phyloP scores from a whole-genome alignment of 2,797 vertebrate species.

The Gallirallus australis region DNA sequence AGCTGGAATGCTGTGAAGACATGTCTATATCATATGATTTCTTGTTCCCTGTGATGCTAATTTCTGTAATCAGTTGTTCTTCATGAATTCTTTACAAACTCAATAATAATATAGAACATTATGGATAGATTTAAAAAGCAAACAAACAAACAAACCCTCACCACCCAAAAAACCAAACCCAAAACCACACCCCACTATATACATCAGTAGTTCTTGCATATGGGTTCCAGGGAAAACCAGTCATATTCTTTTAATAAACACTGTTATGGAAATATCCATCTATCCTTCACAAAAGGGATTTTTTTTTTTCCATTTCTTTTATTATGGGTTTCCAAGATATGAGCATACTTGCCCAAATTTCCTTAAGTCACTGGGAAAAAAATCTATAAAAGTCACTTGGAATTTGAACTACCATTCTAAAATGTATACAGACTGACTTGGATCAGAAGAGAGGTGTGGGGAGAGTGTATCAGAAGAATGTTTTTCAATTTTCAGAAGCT shows the following conservation, averaged over 20 bases:
- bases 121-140: background rate
- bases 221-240: background rate
- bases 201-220: background rate
- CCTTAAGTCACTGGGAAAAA: background rate
- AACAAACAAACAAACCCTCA: too few relatives aligned
- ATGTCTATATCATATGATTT: background rate
- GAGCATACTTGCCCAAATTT: background rate
- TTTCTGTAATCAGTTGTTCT: background rate
- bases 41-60: background rate
- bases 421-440: background rate
- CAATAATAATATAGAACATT: background rate
- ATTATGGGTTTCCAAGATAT: background rate
- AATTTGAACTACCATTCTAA: background rate
- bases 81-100: background rate
- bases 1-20: background rate
- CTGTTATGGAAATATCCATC: background rate
- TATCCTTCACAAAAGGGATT: background rate
- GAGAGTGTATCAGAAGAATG: background rate
- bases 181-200: background rate
- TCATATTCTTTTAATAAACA: background rate
- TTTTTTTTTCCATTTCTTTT: background rate
- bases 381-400: background rate
- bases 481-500: background rate
- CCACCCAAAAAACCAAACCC: too few relatives aligned
- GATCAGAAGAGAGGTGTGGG: background rate